phyloP scores from a whole-genome alignment of 2,113 vertebrate species.

The Lophius piscatorius region DNA sequence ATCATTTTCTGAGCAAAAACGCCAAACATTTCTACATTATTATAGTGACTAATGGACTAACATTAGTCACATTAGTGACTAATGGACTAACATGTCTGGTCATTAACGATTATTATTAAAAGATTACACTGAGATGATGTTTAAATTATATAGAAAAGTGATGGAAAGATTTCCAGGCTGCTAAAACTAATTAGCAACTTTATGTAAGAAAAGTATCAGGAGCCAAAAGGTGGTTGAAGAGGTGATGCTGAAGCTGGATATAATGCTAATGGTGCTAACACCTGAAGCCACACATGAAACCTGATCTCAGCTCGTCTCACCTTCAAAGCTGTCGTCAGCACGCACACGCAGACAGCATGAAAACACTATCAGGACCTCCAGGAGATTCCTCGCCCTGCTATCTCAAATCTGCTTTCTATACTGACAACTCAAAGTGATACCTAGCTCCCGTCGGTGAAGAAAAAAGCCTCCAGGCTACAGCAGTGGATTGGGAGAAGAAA shows the following conservation, averaged over 20 bases:
- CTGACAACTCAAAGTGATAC: constrained; percentile 62
- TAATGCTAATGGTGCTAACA: constrained; percentile 14
- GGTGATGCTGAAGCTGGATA: constrained; percentile 19
- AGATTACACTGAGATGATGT: background rate
- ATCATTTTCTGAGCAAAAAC: no score
- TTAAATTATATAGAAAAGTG: constrained; percentile 1
- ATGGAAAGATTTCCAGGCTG: background rate
- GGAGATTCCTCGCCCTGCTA: constrained; percentile 31
- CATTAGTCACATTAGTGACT: no score
- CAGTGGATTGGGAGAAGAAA: constrained; percentile 28
- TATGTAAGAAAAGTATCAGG: background rate
- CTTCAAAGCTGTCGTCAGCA: constrained; percentile 46
- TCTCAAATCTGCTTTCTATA: constrained; percentile 35
- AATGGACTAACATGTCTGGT: no score
- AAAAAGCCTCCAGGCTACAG: constrained; percentile 27
- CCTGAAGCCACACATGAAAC: constrained; percentile 10
- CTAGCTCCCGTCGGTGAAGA: constrained; percentile 44
- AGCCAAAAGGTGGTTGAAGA: background rate
- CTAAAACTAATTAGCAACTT: background rate
- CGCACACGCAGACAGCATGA: constrained; percentile 23
- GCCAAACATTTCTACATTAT: no score
- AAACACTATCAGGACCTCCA: constrained; percentile 39
- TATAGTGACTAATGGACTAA: no score
- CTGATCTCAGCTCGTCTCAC: constrained; percentile 24
- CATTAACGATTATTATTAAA: no score